Base-by-base conservation (phyloP, 2,888 invertebrate species). In the Archaeoteleia sp. region DNA sequence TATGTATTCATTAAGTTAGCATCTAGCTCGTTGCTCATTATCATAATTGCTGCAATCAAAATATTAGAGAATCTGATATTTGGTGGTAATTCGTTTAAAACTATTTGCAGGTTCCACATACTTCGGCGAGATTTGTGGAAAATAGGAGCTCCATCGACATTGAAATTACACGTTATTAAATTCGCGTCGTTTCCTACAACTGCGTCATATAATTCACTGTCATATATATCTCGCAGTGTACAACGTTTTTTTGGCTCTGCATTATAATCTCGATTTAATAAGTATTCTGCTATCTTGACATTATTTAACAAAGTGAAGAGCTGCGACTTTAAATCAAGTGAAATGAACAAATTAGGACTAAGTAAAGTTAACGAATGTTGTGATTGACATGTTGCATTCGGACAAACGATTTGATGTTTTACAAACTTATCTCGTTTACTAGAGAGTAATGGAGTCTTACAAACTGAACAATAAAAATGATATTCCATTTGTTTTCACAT, bases 81-180 rank as follows among this genome's bases (percentile, higher is more conserved):
- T 8, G 29, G 35, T 10, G 25, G 29, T 29, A 58, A 23, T 8
- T 58, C 49, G 35, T 58, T 58, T 6, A 58, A 3, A 1, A 49
- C 20, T n/a, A 58, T 1, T 43, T 58, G 58, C 29, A 58, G 12
- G 12, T 58, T n/a, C n/a, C n/a, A n/a, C n/a, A n/a, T n/a, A n/a
- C n/a, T n/a, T n/a, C n/a, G n/a, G n/a, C n/a, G n/a, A n/a, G n/a
- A n/a, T n/a, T n/a, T n/a, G n/a, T n/a, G n/a, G n/a, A n/a, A n/a
- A n/a, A n/a, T n/a, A n/a, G n/a, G n/a, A n/a, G n/a, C n/a, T n/a
- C n/a, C n/a, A n/a, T n/a, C n/a, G n/a, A n/a, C n/a, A n/a, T n/a
- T 58, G 9, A 58, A 58, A 42, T 58, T 58, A 9, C 39, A 58
- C 1, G 48, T 58, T 10, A 48, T 32, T 12, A 58, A 40, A 42